These are phyloP conservation scores for Micoletzkya japonica DNA, from an alignment of 2,888 invertebrate species.

Conservation along the genomic window DNA sequence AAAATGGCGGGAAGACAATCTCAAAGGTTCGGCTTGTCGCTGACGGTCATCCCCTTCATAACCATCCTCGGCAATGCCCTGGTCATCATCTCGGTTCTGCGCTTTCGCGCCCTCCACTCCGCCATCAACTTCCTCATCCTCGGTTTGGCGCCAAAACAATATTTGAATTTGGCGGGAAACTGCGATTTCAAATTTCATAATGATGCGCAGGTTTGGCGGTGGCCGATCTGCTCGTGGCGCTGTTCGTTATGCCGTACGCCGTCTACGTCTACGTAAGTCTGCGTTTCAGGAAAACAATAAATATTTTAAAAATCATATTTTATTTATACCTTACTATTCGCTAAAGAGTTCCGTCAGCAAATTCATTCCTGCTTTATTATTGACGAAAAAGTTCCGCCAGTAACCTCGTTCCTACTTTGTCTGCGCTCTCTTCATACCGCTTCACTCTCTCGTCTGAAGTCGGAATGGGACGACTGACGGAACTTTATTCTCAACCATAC, in stretches of 20 bases:
- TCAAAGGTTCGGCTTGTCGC: slow-evolving; percentile 43
- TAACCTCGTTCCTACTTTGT: too few species aligned
- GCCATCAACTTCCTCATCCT: slow-evolving; percentile 99
- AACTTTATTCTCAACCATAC: too few species aligned
- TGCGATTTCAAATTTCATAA: neutral
- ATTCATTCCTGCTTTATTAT: too few species aligned
- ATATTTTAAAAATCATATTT: too few species aligned
- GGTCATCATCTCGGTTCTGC: slow-evolving; percentile 59
- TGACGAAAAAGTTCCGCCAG: too few species aligned
- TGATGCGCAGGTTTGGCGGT: slow-evolving; percentile 47
- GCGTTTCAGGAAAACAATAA: too few species aligned
- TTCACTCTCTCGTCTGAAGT: too few species aligned
- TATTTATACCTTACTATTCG: too few species aligned
- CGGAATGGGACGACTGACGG: too few species aligned
- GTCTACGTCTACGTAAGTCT: slow-evolving; percentile 62
- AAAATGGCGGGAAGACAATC: too few species aligned
- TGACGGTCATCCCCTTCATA: slow-evolving; percentile 49
- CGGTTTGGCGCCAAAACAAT: slow-evolving; percentile 68
- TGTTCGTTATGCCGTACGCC: slow-evolving; percentile 63
- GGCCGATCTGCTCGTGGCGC: slow-evolving; percentile 60
- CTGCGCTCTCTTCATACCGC: too few species aligned
- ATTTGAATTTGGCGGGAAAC: neutral
- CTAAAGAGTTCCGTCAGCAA: too few species aligned
- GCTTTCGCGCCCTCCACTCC: slow-evolving; percentile 75
- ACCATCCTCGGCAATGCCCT: slow-evolving; percentile 61